Evolutionary conservation across 1,140 invertebrate genomes (phyloP), one percentile per base, ranked within the genome.

Genomic region (Melitaea cinxia): DNA sequence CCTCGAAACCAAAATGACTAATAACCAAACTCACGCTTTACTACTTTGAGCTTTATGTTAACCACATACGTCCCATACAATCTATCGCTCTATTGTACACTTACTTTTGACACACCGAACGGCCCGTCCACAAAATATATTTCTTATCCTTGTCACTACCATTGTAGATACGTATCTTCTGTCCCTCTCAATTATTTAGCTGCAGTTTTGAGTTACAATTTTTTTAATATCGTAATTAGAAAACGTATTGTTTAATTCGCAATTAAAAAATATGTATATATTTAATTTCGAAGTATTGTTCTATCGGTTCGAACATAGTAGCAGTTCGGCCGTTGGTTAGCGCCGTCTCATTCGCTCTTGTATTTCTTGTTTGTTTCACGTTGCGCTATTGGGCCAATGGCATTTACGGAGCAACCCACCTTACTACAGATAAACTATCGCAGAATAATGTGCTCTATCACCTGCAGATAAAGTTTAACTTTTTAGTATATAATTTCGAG

Each of bases 401-500:
- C 82, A 73, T 83, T 88, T 85, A 88, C 85, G 88, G 80, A 78
- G 82, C 86, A 83, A 83, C 86, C 88, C 88, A 88, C 88, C 86
- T 89, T 88, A 89, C 80, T 74, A 76, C 72, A 76, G 72, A 85
- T 85, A 85, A 88, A 89, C 79, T 83, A 82, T 73, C 68, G 74
- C 66, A 52, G 76, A 83, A 90, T 87, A 85, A 76, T 89, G 82
- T 80, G 79, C 85, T 80, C 80, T 90, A 89, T 80, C 64, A 73
- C 88, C 75, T 80, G 68, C 53, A 61, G 74, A 90, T 88, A 90
- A 86, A 88, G 85, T 86, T 86, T 86, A 88, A 88, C 85, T 88
- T 83, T 88, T 87, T 82, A 82, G 62, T 75, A 83, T 88, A 78
- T 84, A 88, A 88, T 80, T 81, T 73, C 69, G 78, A 82, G 80